Conservation (phyloP, 2,888 invertebrate genomes). For the Globia sparganii region DNA sequence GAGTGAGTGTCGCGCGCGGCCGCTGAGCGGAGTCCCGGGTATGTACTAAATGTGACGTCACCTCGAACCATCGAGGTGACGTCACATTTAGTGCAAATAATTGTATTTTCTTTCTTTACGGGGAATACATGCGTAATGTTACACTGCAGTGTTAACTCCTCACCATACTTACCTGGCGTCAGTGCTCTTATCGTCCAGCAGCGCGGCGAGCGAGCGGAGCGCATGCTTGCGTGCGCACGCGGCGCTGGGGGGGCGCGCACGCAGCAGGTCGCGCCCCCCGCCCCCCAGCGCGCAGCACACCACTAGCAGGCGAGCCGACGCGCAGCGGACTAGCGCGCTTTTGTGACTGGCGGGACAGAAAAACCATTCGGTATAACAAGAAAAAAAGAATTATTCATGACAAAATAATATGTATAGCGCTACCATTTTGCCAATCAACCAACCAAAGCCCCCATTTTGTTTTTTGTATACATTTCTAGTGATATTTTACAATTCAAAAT, state of each 20-base stretch:
- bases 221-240: constrained; percentile 87
- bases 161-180: constrained; percentile 85
- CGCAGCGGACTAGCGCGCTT: constrained; percentile 92
- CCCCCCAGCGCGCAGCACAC: constrained; percentile 92
- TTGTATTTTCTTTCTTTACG: background rate
- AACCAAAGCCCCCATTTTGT: background rate
- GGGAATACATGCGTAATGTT: background rate
- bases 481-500: background rate
- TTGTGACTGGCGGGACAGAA: constrained; percentile 87
- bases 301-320: constrained; percentile 92
- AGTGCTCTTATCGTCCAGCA: constrained; percentile 88
- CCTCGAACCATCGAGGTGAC: no score
- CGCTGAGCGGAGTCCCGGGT: background rate
- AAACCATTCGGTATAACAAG: background rate
- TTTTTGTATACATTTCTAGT: background rate
- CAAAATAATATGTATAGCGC: background rate
- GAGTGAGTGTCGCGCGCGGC: background rate
- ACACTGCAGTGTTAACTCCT: constrained; percentile 1
- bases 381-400: background rate
- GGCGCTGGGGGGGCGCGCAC: constrained; percentile 84
- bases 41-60: no score
- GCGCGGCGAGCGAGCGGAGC: constrained; percentile 85
- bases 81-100: background rate
- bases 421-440: no score
- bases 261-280: constrained; percentile 90